Percentiles rank a stretch among this genome's conserved stretches.
Evolutionary conservation across 2,888 invertebrate species (phyloP).

Genomic region (Sphecodes monilicornis): DNA sequence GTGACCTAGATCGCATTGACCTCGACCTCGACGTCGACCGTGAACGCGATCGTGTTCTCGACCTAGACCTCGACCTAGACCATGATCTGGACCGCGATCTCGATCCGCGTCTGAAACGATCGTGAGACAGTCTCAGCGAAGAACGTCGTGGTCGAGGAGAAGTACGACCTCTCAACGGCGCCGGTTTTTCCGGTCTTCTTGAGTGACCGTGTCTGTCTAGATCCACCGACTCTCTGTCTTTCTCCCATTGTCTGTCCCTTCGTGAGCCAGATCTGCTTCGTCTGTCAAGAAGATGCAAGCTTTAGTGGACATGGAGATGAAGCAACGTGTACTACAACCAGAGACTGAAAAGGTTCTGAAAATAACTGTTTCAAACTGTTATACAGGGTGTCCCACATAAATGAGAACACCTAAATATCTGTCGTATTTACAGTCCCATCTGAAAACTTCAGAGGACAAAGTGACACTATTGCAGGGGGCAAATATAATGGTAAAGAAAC

Average conservation of each 20-base stretch:
- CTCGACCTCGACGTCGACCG: conserved; percentile 81
- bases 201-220: conserved; percentile 70
- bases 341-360: too few species aligned
- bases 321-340: not conserved
- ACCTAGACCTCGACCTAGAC: conserved; percentile 63
- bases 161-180: conserved; percentile 61
- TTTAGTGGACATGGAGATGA: not conserved
- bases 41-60: conserved; percentile 66
- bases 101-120: conserved; percentile 76
- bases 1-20: conserved; percentile 63
- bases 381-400: too few species aligned
- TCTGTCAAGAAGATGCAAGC: conserved; percentile 30
- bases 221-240: conserved; percentile 74
- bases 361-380: too few species aligned
- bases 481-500: too few species aligned
- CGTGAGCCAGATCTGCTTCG: conserved; percentile 65
- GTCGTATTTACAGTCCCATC: too few species aligned
- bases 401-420: too few species aligned
- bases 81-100: conserved; percentile 74
- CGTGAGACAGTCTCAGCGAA: conserved; percentile 80
- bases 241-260: conserved; percentile 75
- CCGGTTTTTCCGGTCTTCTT: conserved; percentile 63
- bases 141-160: conserved; percentile 72
- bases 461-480: too few species aligned
- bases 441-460: too few species aligned